These are phyloP conservation scores for Aethina tumida DNA, from an alignment of 1,140 invertebrate genomes.

Conservation along the genomic window DNA sequence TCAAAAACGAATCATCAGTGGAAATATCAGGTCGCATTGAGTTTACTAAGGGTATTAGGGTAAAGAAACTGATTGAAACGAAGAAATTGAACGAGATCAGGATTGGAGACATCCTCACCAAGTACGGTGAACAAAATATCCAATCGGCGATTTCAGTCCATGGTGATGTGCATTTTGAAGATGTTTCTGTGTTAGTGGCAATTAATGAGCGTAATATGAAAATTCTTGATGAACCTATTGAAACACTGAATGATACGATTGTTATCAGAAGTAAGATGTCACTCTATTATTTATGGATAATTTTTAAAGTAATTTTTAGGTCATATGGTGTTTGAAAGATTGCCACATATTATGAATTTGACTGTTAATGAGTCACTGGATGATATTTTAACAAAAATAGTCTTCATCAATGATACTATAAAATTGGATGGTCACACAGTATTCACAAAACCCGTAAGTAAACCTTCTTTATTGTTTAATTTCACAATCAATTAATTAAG, in stretches of 20 bases:
- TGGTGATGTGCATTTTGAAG: constrained; percentile 24
- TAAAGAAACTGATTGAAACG: constrained; percentile 28
- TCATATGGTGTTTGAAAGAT: constrained; percentile 21
- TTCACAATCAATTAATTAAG: neutral
- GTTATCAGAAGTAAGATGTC: constrained; percentile 20
- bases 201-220: constrained; percentile 23
- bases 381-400: constrained; percentile 19
- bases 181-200: constrained; percentile 14
- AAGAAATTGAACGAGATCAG: constrained; percentile 24
- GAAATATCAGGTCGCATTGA: constrained; percentile 15
- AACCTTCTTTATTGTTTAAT: neutral
- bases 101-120: constrained; percentile 27
- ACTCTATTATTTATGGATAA: neutral
- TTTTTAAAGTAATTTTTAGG: constrained; percentile 16
- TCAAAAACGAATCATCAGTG: constrained; percentile 26
- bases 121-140: constrained; percentile 24
- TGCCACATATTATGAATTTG: constrained; percentile 21
- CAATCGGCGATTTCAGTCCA: constrained; percentile 20
- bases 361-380: constrained; percentile 18
- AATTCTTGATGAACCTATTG: constrained; percentile 13
- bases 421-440: constrained; percentile 13
- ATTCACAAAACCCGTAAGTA: constrained; percentile 22
- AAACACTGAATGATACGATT: constrained; percentile 13
- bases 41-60: constrained; percentile 26
- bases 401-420: constrained; percentile 15